Conservation (phyloP, 2,797 vertebrate species). For the Crenichthys baileyi region DNA sequence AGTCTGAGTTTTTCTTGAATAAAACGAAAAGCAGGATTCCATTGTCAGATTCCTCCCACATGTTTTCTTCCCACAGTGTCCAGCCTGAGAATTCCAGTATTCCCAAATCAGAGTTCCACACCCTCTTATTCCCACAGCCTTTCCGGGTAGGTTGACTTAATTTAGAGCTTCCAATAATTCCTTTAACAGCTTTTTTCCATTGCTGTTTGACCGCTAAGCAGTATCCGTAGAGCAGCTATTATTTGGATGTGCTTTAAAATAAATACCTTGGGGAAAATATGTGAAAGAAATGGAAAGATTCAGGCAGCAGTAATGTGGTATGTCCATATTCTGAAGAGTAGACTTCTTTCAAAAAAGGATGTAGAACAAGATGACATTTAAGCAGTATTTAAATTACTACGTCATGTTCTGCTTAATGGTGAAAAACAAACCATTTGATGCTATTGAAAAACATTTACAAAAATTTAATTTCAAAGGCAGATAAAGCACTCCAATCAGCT, state of each 20-base stretch:
- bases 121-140: slow-evolving; percentile 68
- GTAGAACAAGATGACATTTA: background rate
- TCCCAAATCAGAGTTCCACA: slow-evolving; percentile 45
- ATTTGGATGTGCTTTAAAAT: slow-evolving; percentile 42
- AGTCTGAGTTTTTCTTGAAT: slow-evolving; percentile 17
- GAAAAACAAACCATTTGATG: background rate
- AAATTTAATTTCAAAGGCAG: background rate
- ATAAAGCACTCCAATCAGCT: background rate
- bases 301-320: background rate
- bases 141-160: slow-evolving; percentile 48
- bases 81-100: slow-evolving; percentile 59
- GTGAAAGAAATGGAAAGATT: background rate
- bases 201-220: slow-evolving; percentile 8
- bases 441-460: background rate
- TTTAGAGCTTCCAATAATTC: slow-evolving; percentile 38
- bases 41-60: slow-evolving; percentile 37
- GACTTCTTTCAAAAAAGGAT: background rate
- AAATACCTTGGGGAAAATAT: slow-evolving; percentile 2
- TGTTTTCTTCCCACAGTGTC: slow-evolving; percentile 45
- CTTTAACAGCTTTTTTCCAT: slow-evolving; percentile 31
- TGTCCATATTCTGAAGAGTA: slow-evolving; percentile 4
- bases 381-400: no score
- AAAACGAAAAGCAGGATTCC: slow-evolving; percentile 5
- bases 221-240: slow-evolving; percentile 40
- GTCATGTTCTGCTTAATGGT: no score